Evolutionary conservation across 2,797 vertebrate genomes (phyloP).

Genomic region (Gymnothorax javanicus): DNA sequence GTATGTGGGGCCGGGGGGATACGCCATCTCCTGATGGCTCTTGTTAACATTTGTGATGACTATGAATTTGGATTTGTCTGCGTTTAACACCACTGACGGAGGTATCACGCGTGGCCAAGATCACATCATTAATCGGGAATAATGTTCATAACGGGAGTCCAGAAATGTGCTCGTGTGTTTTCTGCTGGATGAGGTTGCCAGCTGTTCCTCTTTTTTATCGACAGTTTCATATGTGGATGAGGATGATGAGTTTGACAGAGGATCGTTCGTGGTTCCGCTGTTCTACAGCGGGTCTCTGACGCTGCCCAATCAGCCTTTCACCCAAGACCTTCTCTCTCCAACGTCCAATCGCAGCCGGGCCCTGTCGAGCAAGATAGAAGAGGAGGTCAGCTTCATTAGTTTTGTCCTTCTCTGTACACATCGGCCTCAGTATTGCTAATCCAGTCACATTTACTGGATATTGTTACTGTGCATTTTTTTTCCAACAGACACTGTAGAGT

Average conservation of each 20-base stretch:
- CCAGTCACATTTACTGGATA: neutral
- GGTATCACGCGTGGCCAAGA: too few relatives aligned
- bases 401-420: neutral
- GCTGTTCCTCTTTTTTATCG: constrained; percentile 27
- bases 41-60: too few relatives aligned
- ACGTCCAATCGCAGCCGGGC: constrained; percentile 41
- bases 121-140: too few relatives aligned
- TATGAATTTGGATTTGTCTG: too few relatives aligned
- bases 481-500: neutral
- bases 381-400: constrained; percentile 52
- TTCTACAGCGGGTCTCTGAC: constrained; percentile 63
- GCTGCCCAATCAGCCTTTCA: constrained; percentile 52
- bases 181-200: too few relatives aligned
- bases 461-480: neutral
- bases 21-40: too few relatives aligned
- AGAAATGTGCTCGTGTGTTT: too few relatives aligned
- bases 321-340: constrained; percentile 33
- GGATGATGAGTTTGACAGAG: constrained; percentile 65
- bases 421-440: too few relatives aligned
- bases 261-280: constrained; percentile 52
- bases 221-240: constrained; percentile 56
- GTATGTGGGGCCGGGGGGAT: too few relatives aligned
- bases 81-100: too few relatives aligned
- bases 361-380: constrained; percentile 41
- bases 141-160: too few relatives aligned